phyloP scores from a whole-genome alignment of 2,113 vertebrate genomes.

The Asarcornis scutulata region DNA sequence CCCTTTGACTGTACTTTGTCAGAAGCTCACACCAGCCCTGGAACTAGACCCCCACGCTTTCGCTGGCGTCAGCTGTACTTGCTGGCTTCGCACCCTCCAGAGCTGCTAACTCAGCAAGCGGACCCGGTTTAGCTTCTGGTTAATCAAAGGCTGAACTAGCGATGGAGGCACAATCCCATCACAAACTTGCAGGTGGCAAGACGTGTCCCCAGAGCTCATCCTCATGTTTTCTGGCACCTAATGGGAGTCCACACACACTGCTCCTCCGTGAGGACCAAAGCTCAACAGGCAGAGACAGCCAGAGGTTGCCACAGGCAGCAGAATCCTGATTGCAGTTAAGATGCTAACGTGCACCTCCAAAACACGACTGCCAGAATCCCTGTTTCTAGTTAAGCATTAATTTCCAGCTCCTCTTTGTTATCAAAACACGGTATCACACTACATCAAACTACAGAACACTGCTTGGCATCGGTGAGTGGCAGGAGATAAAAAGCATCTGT shows the following conservation, averaged over 20 bases:
- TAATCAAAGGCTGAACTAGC: background rate
- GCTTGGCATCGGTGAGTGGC: background rate
- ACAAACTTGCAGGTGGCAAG: background rate
- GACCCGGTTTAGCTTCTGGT: background rate
- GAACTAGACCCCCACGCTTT: background rate
- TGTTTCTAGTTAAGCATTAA: background rate
- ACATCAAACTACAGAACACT: background rate
- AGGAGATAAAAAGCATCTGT: conserved; percentile 14
- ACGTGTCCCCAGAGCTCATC: background rate
- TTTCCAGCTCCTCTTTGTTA: conserved; percentile 39
- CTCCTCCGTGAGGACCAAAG: fast-evolving
- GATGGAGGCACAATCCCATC: background rate
- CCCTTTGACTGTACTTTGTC: background rate
- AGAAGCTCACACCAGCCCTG: fast-evolving
- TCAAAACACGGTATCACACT: background rate
- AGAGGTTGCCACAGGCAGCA: background rate
- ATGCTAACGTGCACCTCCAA: background rate
- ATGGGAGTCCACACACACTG: fast-evolving
- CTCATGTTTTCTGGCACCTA: fast-evolving
- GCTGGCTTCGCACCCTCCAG: background rate
- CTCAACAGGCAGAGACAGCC: background rate
- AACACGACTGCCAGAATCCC: background rate
- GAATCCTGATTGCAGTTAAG: background rate
- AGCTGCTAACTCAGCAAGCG: background rate
- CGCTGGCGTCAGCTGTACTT: background rate